These are phyloP conservation scores for Mugil cephalus DNA, from an alignment of 2,113 vertebrate genomes.

Conservation along the genomic window DNA sequence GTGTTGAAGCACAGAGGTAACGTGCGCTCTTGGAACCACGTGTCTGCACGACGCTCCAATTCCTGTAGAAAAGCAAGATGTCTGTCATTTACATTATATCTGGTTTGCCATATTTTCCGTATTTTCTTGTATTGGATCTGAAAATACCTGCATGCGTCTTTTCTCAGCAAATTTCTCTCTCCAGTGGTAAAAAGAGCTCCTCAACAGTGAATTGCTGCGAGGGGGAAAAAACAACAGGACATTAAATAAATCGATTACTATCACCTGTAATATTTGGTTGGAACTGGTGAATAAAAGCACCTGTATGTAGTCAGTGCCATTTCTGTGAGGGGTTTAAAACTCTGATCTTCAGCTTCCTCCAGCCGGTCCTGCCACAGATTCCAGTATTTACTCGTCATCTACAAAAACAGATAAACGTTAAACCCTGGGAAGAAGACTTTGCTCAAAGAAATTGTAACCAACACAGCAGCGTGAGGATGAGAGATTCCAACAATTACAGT, in stretches of 20 bases:
- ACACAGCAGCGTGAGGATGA: background rate
- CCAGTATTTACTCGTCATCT: constrained; percentile 88
- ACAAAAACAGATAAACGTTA: constrained; percentile 12
- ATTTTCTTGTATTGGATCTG: background rate
- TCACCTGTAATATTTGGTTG: background rate
- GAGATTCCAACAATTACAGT: constrained; percentile 64
- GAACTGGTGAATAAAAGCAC: constrained; percentile 68
- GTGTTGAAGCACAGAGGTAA: constrained; percentile 72
- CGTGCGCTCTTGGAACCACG: constrained; percentile 64
- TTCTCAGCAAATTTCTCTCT: constrained; percentile 60
- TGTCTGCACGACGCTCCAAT: constrained; percentile 67
- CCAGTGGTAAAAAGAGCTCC: constrained; percentile 71
- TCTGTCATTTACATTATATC: background rate
- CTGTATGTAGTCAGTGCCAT: constrained; percentile 81
- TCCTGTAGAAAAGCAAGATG: constrained; percentile 50
- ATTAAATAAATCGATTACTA: too few relatives aligned
- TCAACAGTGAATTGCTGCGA: constrained; percentile 65
- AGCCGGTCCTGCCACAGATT: constrained; percentile 82
- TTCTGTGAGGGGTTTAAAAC: constrained; percentile 66
- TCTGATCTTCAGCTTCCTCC: constrained; percentile 87
- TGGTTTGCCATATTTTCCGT: background rate
- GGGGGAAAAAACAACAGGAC: background rate
- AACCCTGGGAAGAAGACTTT: background rate
- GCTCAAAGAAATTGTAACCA: rapidly evolving
- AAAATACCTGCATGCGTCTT: constrained; percentile 70